Evolutionary conservation across 2,113 vertebrate species (phyloP).

Genomic region (Marmota flaviventris): DNA sequence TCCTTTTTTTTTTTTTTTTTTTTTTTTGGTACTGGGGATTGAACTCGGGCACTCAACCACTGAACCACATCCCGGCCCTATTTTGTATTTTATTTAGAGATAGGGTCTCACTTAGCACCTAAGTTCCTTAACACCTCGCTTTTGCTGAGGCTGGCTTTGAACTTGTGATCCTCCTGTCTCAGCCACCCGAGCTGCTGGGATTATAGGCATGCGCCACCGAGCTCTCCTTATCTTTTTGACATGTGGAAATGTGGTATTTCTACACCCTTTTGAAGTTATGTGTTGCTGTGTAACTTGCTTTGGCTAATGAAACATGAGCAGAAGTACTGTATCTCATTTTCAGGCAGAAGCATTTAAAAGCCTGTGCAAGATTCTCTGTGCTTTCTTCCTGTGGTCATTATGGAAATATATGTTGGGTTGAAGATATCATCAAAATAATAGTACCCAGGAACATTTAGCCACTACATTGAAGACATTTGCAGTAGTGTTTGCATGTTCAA

Average conservation of each 20-base stretch:
- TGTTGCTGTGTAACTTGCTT: not conserved
- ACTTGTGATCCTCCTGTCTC: no score
- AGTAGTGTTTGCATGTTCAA: not conserved
- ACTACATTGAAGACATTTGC: not conserved
- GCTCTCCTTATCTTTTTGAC: not conserved
- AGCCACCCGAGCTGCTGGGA: no score
- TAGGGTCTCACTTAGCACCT: no score
- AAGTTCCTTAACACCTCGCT: no score
- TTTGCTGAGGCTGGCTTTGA: no score
- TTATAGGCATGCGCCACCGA: no score
- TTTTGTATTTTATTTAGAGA: no score
- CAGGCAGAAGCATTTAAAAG: slow-evolving; percentile 14
- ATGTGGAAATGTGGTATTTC: not conserved
- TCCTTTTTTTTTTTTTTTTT: not conserved
- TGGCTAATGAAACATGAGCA: slow-evolving; percentile 28
- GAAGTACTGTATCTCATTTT: not conserved
- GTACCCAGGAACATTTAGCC: not conserved
- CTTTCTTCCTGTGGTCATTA: not conserved
- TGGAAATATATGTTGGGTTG: not conserved
- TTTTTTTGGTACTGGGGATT: no score
- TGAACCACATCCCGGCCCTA: no score
- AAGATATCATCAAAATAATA: not conserved
- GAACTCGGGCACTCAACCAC: no score
- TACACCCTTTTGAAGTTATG: not conserved
- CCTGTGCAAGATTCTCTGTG: not conserved